These are phyloP conservation scores for Lepisosteus oculatus DNA, from an alignment of 2,113 vertebrate genomes.

Conservation along the genomic window DNA sequence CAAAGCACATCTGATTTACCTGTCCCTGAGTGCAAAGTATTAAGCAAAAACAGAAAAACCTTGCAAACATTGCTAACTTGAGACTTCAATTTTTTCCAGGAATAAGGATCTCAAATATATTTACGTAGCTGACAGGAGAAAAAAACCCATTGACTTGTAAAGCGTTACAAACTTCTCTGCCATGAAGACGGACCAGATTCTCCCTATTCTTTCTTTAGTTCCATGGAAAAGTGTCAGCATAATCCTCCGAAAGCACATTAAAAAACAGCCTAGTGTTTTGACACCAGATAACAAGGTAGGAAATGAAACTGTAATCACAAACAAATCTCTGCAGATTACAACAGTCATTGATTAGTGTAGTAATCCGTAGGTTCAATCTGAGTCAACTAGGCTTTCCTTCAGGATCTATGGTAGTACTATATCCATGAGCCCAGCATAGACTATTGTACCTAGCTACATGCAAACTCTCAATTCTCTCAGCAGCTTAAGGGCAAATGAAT, in stretches of 20 bases:
- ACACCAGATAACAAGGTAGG: conserved; percentile 42
- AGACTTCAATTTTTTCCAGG: neutral
- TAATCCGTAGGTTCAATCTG: conserved; percentile 26
- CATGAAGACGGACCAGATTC: neutral
- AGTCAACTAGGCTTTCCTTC: conserved; percentile 34
- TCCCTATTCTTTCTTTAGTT: neutral
- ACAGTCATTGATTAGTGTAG: conserved; percentile 56
- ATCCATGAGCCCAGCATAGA: conserved; percentile 40
- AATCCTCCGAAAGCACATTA: no score
- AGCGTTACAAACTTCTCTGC: neutral
- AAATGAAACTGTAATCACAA: conserved; percentile 57
- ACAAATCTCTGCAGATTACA: conserved; percentile 66
- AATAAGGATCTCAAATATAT: neutral
- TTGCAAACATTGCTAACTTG: conserved; percentile 56
- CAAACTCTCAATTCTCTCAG: conserved; percentile 15
- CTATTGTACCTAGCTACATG: conserved; percentile 20
- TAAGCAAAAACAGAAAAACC: conserved; percentile 64
- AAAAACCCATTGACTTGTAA: no score
- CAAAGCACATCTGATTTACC: conserved; percentile 54
- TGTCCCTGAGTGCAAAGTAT: conserved; percentile 61
- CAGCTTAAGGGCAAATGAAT: conserved; percentile 31
- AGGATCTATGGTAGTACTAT: conserved; percentile 24
- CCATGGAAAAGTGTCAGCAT: no score
- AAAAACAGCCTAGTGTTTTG: neutral
- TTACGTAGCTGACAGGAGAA: neutral